Percentiles rank a stretch among this genome's conserved stretches.
These are phyloP conservation scores for Isoperla grammatica DNA, from an alignment of 2,888 invertebrate genomes.

Conservation along the genomic window DNA sequence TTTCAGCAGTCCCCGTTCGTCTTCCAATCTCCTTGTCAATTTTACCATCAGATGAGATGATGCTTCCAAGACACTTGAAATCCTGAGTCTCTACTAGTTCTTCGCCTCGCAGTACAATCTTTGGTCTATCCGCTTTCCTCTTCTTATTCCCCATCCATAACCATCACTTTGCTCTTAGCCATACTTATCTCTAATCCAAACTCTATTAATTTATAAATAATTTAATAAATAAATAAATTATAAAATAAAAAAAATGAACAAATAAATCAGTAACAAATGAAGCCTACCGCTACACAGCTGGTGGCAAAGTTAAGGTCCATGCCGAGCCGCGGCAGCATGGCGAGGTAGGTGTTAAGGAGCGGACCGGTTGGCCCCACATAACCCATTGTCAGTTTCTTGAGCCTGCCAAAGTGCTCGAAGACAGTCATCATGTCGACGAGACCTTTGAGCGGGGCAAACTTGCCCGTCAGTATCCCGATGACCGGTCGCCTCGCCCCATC, in stretches of 20 bases:
- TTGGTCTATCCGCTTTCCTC: no score
- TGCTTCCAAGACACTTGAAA: no score
- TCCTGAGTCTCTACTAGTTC: no score
- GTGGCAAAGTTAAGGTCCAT: constrained; percentile 26
- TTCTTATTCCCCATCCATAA: no score
- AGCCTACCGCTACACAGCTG: constrained; percentile 3
- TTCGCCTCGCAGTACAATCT: no score
- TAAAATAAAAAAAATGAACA: not conserved
- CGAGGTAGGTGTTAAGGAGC: constrained; percentile 30
- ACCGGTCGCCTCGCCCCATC: constrained; percentile 29
- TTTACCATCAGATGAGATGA: no score
- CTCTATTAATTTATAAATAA: no score
- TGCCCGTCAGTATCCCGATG: constrained; percentile 21
- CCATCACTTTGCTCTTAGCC: no score
- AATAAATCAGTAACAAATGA: not conserved
- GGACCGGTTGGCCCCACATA: constrained; percentile 28
- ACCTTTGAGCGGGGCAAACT: constrained; percentile 24
- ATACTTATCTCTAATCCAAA: no score
- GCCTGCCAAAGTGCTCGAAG: constrained; percentile 29
- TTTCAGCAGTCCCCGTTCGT: no score
- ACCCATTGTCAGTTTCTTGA: constrained; percentile 28
- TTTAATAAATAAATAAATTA: constrained; percentile 2
- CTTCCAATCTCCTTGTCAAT: no score
- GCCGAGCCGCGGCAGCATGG: constrained; percentile 30
- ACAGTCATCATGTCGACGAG: constrained; percentile 31